A percentile compares a stretch with the other conserved stretches of the same genome.
These are phyloP conservation scores for Climacteris rufus DNA, from an alignment of 2,113 vertebrate species.

Conservation along the genomic window DNA sequence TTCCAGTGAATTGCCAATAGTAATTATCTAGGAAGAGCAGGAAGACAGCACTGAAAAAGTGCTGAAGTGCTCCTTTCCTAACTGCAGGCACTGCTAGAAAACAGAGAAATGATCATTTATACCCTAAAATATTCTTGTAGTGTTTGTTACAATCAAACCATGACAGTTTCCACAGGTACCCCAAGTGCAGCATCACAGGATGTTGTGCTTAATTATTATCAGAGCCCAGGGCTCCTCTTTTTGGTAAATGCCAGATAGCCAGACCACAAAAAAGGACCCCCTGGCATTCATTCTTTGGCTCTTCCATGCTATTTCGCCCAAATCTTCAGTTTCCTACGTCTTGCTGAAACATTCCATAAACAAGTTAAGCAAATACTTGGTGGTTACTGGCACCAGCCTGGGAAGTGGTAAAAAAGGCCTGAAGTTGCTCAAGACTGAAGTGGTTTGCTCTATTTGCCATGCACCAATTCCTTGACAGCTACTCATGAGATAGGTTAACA, in stretches of 20 bases:
- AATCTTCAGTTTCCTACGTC: background rate
- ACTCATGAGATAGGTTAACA: background rate
- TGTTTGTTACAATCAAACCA: background rate
- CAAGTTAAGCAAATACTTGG: background rate
- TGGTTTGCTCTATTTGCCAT: background rate
- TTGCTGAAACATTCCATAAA: background rate
- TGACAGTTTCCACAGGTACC: background rate
- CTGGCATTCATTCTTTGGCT: background rate
- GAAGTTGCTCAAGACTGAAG: background rate
- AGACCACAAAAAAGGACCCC: background rate
- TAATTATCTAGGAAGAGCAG: background rate
- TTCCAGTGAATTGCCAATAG: background rate
- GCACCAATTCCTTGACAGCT: background rate
- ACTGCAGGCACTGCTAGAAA: background rate
- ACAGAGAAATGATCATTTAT: background rate
- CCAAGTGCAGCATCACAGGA: background rate
- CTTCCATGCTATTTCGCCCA: background rate
- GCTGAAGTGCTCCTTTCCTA: background rate
- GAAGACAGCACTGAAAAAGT: background rate
- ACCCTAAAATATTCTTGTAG: background rate
- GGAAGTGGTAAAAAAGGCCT: background rate
- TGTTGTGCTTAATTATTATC: background rate
- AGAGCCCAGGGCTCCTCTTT: background rate
- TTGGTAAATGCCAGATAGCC: background rate
- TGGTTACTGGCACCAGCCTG: background rate